Evolutionary conservation across 2,797 vertebrate species (phyloP).

Genomic region (Euphonia xanthogaster): DNA sequence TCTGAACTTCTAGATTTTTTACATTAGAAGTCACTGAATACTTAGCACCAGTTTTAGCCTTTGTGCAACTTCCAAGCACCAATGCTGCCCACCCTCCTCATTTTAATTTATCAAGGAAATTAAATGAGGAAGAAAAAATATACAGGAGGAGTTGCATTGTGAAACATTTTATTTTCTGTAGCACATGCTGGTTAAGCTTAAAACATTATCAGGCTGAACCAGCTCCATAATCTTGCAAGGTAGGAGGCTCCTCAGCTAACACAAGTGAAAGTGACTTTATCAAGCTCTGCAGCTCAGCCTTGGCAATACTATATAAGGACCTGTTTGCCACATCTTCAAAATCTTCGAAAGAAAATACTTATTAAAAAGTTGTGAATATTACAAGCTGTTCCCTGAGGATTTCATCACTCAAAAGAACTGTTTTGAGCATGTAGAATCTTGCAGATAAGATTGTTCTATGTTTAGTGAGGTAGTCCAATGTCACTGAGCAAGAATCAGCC

Average conservation of each 20-base stretch:
- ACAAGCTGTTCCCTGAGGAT: constrained; percentile 48
- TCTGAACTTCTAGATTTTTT: constrained; percentile 52
- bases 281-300: constrained; percentile 33
- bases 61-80: background rate
- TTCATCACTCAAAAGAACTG: background rate
- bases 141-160: background rate
- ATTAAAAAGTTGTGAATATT: constrained; percentile 61
- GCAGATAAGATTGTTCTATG: background rate
- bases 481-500: background rate
- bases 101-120: background rate
- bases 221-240: constrained; percentile 46
- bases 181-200: background rate
- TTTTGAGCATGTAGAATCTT: background rate
- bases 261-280: constrained; percentile 38
- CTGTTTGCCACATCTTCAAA: constrained; percentile 42
- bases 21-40: constrained; percentile 14
- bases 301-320: constrained; percentile 58
- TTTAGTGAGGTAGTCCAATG: constrained; percentile 7
- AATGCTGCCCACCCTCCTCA: background rate
- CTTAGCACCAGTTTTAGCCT: background rate
- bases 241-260: constrained; percentile 49
- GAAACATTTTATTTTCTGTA: background rate
- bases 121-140: background rate
- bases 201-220: constrained; percentile 43
- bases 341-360: constrained; percentile 47